Evolutionary conservation across 2,888 invertebrate genomes (phyloP), one percentile per base, ranked within the genome.

Genomic region (Apodemia hepburni): DNA sequence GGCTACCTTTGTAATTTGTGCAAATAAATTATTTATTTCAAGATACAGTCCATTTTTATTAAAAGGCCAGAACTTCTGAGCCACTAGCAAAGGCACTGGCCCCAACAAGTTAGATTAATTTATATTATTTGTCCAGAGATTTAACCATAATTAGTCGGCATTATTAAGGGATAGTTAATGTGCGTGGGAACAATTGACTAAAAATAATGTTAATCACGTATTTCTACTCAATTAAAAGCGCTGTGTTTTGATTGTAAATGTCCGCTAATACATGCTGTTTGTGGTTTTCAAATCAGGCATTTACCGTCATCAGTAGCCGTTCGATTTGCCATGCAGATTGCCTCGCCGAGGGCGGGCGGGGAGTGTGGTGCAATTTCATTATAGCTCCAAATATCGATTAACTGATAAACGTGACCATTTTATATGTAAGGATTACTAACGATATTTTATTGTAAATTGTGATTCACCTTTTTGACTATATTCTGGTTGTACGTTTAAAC

Each of bases 261-360:
- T 27, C 1, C 15, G 54, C 27, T 54, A 54, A 54, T 54, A 27
- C 15, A 15, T 27, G 7, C 54, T 27, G 27, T 54, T 54, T 27
- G 54, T 54, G 54, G 54, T 54, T 54, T 54, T 12, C 27, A 54
- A 54, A 54, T 54, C 15, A 22, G 54, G 27, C 54, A 27, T 27
- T 54, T 12, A 27, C 54, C 18, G 54, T 18, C 54, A 54, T 54
- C 15, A 54, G 22, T 54, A 54, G 54, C 22, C 54, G 54, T 54
- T 54, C 54, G 27, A 54, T 18, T 42, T 15, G 12, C 22, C 54
- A 54, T 22, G 22, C 54, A 27, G 22, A 54, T 22, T 54, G 54
- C 54, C 5, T 12, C 51, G 22, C 22, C 17, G 12, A 27, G 22
- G 54, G 27, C 5, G 15, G 54, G 54, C 6, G 27, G 54, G 11